Percentiles rank a stretch among this genome's conserved stretches.
Conservation (phyloP, 2,113 vertebrate genomes). For the Phodopus roborovskii region DNA sequence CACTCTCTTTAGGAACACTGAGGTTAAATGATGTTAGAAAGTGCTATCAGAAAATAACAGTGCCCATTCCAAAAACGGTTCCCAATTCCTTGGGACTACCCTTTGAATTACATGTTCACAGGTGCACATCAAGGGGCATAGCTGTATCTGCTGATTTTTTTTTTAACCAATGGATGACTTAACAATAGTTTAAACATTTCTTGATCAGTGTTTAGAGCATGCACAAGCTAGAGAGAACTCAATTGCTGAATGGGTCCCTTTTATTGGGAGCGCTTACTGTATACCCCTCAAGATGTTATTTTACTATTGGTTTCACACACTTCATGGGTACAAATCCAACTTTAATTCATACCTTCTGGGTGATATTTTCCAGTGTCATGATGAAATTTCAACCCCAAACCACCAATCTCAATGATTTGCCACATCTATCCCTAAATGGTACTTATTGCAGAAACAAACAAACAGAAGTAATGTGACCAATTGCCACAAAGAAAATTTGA, state of each 20-base stretch:
- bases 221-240: neutral
- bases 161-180: neutral
- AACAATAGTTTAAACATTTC: neutral
- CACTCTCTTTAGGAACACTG: neutral
- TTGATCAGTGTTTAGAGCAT: neutral
- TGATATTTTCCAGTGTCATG: slow-evolving; percentile 49
- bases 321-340: slow-evolving; percentile 31
- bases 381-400: slow-evolving; percentile 67
- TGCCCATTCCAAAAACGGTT: neutral
- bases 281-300: slow-evolving; percentile 38
- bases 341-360: slow-evolving; percentile 56
- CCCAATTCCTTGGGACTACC: neutral
- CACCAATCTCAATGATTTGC: slow-evolving; percentile 62
- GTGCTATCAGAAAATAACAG: neutral
- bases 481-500: slow-evolving; percentile 53
- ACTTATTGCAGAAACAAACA: slow-evolving; percentile 56
- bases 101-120: neutral
- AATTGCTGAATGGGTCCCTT: slow-evolving; percentile 2
- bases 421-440: slow-evolving; percentile 54
- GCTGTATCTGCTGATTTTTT: neutral
- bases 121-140: neutral
- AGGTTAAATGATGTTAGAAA: neutral
- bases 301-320: slow-evolving; percentile 63
- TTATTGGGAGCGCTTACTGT: slow-evolving; percentile 45
- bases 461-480: slow-evolving; percentile 20